phyloP scores from a whole-genome alignment of 2,888 invertebrate species.

The Papilio protenor region DNA sequence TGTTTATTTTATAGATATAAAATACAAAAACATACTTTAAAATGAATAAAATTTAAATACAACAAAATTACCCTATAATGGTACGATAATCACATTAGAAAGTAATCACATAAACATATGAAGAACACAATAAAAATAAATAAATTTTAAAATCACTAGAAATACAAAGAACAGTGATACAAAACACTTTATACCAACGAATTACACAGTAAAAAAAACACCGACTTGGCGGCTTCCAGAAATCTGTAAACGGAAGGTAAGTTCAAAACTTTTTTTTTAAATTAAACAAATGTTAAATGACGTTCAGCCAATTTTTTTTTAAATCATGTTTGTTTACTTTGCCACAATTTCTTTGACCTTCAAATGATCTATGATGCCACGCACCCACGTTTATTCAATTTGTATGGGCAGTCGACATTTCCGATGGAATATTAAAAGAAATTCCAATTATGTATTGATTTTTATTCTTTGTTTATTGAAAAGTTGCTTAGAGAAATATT shows the following conservation, averaged over 20 bases:
- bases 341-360: neutral
- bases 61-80: neutral
- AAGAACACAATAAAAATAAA: neutral
- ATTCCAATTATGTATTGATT: no score
- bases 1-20: conserved; percentile 44
- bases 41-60: neutral
- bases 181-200: neutral
- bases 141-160: neutral
- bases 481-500: no score
- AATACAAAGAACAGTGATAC: neutral
- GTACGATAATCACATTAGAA: neutral
- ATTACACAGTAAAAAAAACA: neutral
- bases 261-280: conserved; percentile 18
- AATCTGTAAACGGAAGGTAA: conserved; percentile 32
- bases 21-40: neutral
- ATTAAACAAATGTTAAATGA: neutral
- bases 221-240: conserved; percentile 13
- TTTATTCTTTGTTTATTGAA: no score
- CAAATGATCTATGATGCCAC: conserved; percentile 5
- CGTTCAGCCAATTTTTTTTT: neutral
- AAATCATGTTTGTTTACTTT: neutral
- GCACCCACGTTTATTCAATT: neutral
- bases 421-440: neutral
- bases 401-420: neutral
- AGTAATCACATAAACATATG: neutral